phyloP scores from a whole-genome alignment of 2,888 invertebrate genomes.

The Tetragnatha montana region DNA sequence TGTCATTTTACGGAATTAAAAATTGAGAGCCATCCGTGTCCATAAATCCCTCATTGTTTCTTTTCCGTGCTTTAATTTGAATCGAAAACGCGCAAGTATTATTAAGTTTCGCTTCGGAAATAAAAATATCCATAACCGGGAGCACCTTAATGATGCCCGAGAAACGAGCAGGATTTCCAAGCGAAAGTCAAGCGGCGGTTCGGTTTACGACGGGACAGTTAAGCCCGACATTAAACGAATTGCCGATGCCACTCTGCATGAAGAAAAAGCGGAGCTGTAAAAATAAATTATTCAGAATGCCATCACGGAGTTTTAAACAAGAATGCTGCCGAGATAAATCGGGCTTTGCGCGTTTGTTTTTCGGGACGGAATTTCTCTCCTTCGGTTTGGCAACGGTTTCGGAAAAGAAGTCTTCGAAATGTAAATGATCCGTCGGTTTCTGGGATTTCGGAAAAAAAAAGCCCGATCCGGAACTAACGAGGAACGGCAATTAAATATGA shows the following conservation, averaged over 20 bases:
- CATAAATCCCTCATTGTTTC: neutral
- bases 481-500: slow-evolving; percentile 52
- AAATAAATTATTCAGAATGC: slow-evolving; percentile 61
- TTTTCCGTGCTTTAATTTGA: slow-evolving; percentile 4
- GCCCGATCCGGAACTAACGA: too few species aligned
- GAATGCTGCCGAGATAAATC: slow-evolving; percentile 28
- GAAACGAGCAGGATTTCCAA: slow-evolving; percentile 16
- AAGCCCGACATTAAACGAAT: slow-evolving; percentile 57
- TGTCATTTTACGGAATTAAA: neutral
- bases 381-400: slow-evolving; percentile 32
- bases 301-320: slow-evolving; percentile 23
- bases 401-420: slow-evolving; percentile 23
- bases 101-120: slow-evolving; percentile 1
- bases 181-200: slow-evolving; percentile 42
- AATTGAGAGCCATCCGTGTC: neutral
- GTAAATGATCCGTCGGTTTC: slow-evolving; percentile 24
- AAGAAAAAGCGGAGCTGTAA: slow-evolving; percentile 35
- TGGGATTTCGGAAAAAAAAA: too few species aligned
- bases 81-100: neutral
- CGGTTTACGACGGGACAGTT: slow-evolving; percentile 44
- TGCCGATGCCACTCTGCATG: slow-evolving; percentile 11
- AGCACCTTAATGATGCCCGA: slow-evolving; percentile 8
- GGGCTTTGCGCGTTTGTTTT: slow-evolving; percentile 34
- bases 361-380: slow-evolving; percentile 15
- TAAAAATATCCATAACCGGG: slow-evolving; percentile 4